Evolutionary conservation across 2,113 vertebrate genomes (phyloP).

Genomic region (Strigops habroptila): DNA sequence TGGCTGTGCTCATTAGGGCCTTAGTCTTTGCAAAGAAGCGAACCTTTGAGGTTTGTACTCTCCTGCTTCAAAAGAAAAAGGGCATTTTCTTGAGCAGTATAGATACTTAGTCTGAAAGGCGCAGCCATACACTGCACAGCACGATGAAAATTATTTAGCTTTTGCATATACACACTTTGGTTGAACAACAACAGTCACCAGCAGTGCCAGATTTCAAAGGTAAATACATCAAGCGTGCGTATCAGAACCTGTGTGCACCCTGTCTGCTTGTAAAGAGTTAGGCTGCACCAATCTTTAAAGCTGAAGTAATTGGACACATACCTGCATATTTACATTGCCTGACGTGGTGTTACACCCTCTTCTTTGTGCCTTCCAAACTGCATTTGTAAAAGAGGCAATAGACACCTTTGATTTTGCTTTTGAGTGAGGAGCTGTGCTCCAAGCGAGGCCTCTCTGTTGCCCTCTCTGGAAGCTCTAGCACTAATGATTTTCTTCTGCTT

Average conservation of each 20-base stretch:
- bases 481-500: not conserved
- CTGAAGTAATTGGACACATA: constrained; percentile 44
- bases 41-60: constrained; percentile 33
- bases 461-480: not conserved
- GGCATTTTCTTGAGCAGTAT: constrained; percentile 23
- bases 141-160: constrained; percentile 17
- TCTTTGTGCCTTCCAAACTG: not conserved
- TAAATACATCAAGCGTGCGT: not conserved
- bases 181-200: constrained; percentile 32
- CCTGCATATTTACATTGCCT: constrained; percentile 44
- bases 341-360: not conserved
- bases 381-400: not conserved
- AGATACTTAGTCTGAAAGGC: constrained; percentile 18
- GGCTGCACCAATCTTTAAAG: constrained; percentile 18
- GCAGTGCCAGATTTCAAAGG: constrained; percentile 46
- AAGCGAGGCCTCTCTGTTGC: not conserved
- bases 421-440: not conserved
- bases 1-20: constrained; percentile 20
- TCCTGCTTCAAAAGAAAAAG: constrained; percentile 22
- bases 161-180: constrained; percentile 8
- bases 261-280: constrained; percentile 17
- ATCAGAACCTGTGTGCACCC: constrained; percentile 1
- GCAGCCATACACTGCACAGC: not conserved
- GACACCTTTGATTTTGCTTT: not conserved
- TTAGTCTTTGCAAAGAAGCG: constrained; percentile 1